Evolutionary conservation across 2,113 vertebrate genomes (phyloP), one percentile per base, ranked within the genome.

Genomic region (Sclerurus mexicanus): DNA sequence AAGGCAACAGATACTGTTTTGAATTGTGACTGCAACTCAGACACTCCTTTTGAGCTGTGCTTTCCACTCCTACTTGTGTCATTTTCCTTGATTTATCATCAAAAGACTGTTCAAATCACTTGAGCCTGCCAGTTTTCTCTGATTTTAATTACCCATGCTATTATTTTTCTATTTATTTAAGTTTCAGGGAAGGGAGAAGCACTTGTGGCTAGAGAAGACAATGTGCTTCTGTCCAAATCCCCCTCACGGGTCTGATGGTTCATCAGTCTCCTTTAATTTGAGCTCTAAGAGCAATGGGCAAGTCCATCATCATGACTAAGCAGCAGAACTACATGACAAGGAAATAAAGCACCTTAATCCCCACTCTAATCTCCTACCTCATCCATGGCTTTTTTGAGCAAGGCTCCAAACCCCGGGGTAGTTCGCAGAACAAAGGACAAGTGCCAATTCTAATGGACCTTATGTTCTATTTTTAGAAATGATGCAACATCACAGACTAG

Each of bases 391-490:
- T 75, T 59, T 62, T 56, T 8, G 66, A 94, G 55, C 1, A 3
- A 64, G 72, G 16, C 35, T 84, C 42, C 24, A 59, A 62, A 35
- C 31, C 22, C 39, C 0, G 0, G 23, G 50, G 42, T 53, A 10
- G 44, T 74, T 78, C 10, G 12, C 64, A 64, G 39, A 81, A 78
- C 39, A 85, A 85, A 84, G 84, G 39, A 71, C 20, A 52, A 66
- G n/a, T 52, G 63, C 33, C 12, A 8, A 60, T 75, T 93, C 81
- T 39, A 50, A 27, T 60, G 39, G 35, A 67, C 40, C 24, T 71
- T 14, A 63, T 33, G 10, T 74, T 86, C 73, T 94, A 31, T 68
- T 96, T 94, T 89, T 85, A 85, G 80, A 82, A 79, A 91, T 88
- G 59, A 92, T 92, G 80, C 35, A 93, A 78, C 35, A 40, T 55